Evolutionary conservation across 1,140 invertebrate species (phyloP), one percentile per base, ranked within the genome.

Genomic region (Hyposmocoma kahamanoa): DNA sequence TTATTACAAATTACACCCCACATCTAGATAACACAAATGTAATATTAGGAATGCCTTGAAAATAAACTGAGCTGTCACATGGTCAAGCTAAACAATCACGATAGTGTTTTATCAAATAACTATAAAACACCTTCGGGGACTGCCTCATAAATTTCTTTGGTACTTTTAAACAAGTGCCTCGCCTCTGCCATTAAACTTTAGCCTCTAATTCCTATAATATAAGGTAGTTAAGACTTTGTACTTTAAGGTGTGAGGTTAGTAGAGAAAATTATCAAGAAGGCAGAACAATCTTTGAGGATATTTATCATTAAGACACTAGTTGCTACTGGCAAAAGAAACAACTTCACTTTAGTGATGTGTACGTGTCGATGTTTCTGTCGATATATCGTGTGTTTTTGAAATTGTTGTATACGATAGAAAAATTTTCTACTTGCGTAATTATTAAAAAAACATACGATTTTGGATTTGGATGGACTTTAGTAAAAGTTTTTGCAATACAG

Each of bases 71-170:
- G 49, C 74, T 74, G 75, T 79, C 76, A 72, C 54, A 63, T 60
- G 63, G 53, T 64, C 64, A 60, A 54, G 70, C 74, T 83, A 77
- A 83, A 83, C 83, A 81, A 83, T 83, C 79, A 77, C 70, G 74
- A 74, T 79, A 66, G 72, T 71, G 70, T 77, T 81, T 75, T 83
- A 85, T 85, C 82, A 76, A 82, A 80, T 78, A 81, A 82, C 79
- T 83, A 75, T 83, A 80, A 82, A 83, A 74, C 72, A 80, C 70
- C 70, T 72, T 68, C 65, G 58, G 70, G 59, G 73, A 71, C 67
- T 56, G 67, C 56, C 65, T 67, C 66, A 85, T 85, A 83, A 85
- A 85, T 85, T 67, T 80, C 68, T 58, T 63, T 62, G 59, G 50
- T 55, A 54, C 50, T 54, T 62, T 65, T 42, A 47, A 56, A 28